These are phyloP conservation scores for Mastomys coucha DNA, from an alignment of 2,113 vertebrate species.

Conservation along the genomic window DNA sequence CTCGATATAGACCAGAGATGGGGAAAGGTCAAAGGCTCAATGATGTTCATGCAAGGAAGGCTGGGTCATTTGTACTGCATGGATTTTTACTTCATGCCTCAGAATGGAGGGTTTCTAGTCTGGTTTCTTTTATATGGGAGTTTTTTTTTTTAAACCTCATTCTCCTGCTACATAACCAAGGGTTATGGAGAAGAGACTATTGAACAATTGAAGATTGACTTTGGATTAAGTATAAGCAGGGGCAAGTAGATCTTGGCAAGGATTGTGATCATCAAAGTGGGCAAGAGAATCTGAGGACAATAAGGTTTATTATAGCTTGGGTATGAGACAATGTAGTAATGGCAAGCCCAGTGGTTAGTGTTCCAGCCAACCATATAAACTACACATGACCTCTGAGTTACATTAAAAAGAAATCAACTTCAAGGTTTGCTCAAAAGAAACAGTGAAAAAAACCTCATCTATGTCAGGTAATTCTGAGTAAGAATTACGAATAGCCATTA, in stretches of 20 bases:
- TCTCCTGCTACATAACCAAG: too few relatives aligned
- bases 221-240: neutral
- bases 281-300: neutral
- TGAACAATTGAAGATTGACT: neutral
- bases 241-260: neutral
- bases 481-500: neutral
- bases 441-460: neutral
- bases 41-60: neutral
- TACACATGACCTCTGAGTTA: neutral
- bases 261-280: neutral
- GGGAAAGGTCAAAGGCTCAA: neutral
- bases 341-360: neutral
- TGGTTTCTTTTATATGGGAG: neutral
- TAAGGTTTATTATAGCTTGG: neutral
- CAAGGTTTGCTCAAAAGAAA: slow-evolving; percentile 5
- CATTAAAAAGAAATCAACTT: neutral
- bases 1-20: neutral
- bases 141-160: neutral
- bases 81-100: neutral
- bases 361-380: neutral
- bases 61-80: neutral
- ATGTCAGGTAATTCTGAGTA: neutral
- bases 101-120: neutral
- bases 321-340: neutral
- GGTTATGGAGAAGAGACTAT: neutral